Evolutionary conservation across 2,888 invertebrate species (phyloP), one percentile per base, ranked within the genome.

Genomic region (Oscheius myriophilus): DNA sequence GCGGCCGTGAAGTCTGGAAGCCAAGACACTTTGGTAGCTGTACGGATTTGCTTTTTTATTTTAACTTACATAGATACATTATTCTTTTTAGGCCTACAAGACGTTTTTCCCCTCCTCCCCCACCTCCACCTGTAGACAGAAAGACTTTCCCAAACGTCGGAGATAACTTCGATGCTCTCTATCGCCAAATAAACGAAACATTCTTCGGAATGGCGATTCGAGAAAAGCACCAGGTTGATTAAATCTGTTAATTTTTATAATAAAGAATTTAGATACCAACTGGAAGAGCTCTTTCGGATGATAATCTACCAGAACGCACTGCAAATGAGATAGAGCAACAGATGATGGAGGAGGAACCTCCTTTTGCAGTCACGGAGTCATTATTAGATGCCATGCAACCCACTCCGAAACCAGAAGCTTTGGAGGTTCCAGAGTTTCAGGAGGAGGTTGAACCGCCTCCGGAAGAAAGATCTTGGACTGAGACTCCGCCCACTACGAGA

Each of bases 281-380:
- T 9, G 26, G 54, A 54, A 54, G 57, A 57, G 41, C 9, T n/a
- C 21, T 33, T 33, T 16, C 11, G 14, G 57, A 57, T 9, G 54
- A 54, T 3, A 45, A 18, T 3, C 45, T 45, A 33, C 33, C 33
- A 9, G 33, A 33, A 33, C 45, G 4, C 3, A 45, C 16, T 6
- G 46, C 16, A 18, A 45, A 45, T 45, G 46, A 45, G 46, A 45
- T 45, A 16, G 46, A 45, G 12, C 46, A 45, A 18, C 16, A 12
- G 46, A 18, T 23, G 18, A 49, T 49, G 43, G 58, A 58, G n/a
- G 58, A 58, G n/a, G 57, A 57, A 41, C 21, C 16, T n/a, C 61
- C 61, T 6, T 61, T 61, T 39, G 61, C 61, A 7, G 61, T 61
- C 33, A 61, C 61, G 16, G 61, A 61, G 46, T 33, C 61, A 2